Evolutionary conservation across 2,888 invertebrate genomes (phyloP).

Genomic region (Rhamnusium bicolor): DNA sequence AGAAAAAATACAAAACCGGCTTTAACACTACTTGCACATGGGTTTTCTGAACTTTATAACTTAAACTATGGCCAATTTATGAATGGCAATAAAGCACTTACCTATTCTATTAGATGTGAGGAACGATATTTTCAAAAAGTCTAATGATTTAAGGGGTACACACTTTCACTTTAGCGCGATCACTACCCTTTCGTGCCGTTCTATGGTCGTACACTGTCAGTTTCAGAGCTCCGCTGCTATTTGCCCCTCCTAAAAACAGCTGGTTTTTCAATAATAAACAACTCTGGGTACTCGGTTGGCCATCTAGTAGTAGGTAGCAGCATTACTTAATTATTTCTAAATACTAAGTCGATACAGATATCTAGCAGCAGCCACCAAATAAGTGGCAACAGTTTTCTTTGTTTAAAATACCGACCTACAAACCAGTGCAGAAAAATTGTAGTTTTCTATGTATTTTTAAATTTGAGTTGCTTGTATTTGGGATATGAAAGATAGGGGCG

Average conservation of each 20-base stretch:
- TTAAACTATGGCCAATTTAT: constrained; percentile 53
- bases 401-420: background rate
- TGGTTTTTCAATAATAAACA: constrained; percentile 53
- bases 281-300: background rate
- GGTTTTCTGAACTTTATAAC: constrained; percentile 55
- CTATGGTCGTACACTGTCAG: constrained; percentile 57
- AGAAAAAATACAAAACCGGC: constrained; percentile 51
- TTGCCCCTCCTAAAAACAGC: constrained; percentile 64
- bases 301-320: constrained; percentile 43
- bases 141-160: constrained; percentile 49
- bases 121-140: constrained; percentile 42
- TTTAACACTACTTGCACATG: constrained; percentile 46
- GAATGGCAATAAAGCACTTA: constrained; percentile 49
- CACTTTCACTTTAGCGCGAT: constrained; percentile 49
- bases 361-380: no score
- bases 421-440: background rate
- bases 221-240: constrained; percentile 51
- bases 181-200: constrained; percentile 59
- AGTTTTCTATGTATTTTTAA: background rate
- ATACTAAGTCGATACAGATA: no score
- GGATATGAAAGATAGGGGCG: background rate
- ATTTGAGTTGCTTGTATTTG: background rate
- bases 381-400: no score
- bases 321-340: no score
- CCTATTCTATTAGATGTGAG: constrained; percentile 49